Evolutionary conservation across 2,113 vertebrate genomes (phyloP).

Genomic region (Heliornis fulica): DNA sequence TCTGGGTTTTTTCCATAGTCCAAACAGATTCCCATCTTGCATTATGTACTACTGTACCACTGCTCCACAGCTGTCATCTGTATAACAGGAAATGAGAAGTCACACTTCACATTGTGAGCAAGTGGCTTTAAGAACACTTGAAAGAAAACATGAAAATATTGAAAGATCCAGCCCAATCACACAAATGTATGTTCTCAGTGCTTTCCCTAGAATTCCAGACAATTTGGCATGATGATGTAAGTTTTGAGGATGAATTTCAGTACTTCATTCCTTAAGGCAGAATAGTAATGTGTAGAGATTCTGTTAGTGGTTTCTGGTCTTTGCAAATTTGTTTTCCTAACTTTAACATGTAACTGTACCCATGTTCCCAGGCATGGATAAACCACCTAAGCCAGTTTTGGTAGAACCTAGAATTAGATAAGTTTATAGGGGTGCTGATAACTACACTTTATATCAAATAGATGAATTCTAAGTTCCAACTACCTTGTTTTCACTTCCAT

Average conservation of each 20-base stretch:
- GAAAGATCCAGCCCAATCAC: background rate
- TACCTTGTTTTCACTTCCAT: background rate
- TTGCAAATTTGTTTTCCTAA: background rate
- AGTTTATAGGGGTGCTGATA: background rate
- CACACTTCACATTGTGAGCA: background rate
- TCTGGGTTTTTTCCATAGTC: background rate
- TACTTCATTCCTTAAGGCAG: background rate
- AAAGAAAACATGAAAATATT: background rate
- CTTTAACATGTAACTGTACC: background rate
- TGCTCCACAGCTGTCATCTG: background rate
- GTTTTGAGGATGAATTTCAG: background rate
- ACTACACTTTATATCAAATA: background rate
- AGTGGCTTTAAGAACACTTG: background rate
- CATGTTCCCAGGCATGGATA: accelerated
- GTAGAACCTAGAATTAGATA: background rate
- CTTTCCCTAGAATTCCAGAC: background rate
- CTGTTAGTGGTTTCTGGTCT: background rate
- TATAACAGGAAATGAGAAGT: constrained; percentile 9
- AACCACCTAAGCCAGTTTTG: background rate
- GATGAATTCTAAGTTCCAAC: background rate
- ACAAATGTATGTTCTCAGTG: background rate
- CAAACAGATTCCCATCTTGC: background rate
- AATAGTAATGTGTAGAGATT: background rate
- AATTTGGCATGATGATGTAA: background rate
- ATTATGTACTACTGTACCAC: background rate